Percentiles rank a stretch among this genome's conserved stretches.
Conservation (phyloP, 2,888 invertebrate genomes). For the Cryptocephalus moraei region DNA sequence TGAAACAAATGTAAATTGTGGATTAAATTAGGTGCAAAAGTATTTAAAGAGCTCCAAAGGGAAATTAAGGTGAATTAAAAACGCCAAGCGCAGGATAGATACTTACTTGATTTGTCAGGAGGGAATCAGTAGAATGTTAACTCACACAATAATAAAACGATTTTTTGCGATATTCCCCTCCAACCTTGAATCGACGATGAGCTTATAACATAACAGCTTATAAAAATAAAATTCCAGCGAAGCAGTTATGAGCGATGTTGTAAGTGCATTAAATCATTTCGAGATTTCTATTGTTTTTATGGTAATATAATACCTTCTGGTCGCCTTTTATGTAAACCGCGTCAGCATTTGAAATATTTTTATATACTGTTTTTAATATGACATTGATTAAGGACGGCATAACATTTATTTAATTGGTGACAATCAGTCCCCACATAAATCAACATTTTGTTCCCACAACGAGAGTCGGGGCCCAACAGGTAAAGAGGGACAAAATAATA, state of each 20-base stretch:
- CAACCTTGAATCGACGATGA: too few relatives aligned
- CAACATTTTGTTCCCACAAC: slow-evolving; percentile 23
- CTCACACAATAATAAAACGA: too few relatives aligned
- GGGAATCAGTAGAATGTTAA: too few relatives aligned
- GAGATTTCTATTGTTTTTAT: slow-evolving; percentile 28
- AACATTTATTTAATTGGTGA: slow-evolving; percentile 28
- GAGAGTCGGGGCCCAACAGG: slow-evolving; percentile 8
- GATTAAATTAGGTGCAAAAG: too few relatives aligned
- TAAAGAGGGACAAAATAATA: neutral
- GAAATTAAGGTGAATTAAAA: too few relatives aligned
- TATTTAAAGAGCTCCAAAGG: too few relatives aligned
- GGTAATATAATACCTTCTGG: slow-evolving; percentile 22
- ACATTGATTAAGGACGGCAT: slow-evolving; percentile 28
- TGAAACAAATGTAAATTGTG: too few relatives aligned
- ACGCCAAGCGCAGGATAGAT: too few relatives aligned
- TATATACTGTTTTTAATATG: slow-evolving; percentile 28
- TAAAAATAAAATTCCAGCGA: neutral
- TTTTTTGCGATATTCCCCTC: too few relatives aligned
- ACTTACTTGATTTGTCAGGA: too few relatives aligned
- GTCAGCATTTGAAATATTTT: slow-evolving; percentile 21
- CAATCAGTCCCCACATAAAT: slow-evolving; percentile 21
- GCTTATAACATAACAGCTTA: too few relatives aligned
- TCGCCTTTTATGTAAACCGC: slow-evolving; percentile 21
- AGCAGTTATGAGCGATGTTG: slow-evolving; percentile 22
- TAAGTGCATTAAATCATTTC: slow-evolving; percentile 19